Evolutionary conservation across 1,140 invertebrate genomes (phyloP).

Genomic region (Ridgeia piscesae): DNA sequence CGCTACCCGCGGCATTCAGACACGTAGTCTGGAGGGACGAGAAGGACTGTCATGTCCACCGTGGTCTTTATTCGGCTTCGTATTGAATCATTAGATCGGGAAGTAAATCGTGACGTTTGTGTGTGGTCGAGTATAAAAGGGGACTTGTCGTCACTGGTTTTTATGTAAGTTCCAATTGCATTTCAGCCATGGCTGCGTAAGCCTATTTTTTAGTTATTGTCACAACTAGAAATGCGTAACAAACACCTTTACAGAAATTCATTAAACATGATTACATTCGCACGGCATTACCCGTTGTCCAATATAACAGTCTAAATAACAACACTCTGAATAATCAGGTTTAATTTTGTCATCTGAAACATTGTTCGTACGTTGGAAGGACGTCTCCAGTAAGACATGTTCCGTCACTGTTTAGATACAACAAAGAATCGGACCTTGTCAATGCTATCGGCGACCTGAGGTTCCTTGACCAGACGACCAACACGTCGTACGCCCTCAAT

Average conservation of each 20-base stretch:
- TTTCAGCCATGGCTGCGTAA: neutral
- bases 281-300: neutral
- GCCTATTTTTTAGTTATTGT: too few relatives aligned
- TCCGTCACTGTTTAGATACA: neutral
- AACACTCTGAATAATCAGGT: neutral
- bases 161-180: too few relatives aligned
- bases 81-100: neutral
- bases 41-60: neutral
- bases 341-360: neutral
- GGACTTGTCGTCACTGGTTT: too few relatives aligned
- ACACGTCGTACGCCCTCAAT: conserved; percentile 19
- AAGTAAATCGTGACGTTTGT: too few relatives aligned
- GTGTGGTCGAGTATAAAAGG: too few relatives aligned
- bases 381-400: neutral
- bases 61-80: neutral
- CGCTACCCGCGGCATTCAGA: neutral
- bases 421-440: neutral
- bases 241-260: neutral
- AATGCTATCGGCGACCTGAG: conserved; percentile 8
- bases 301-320: neutral
- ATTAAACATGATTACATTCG: neutral
- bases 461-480: conserved; percentile 15
- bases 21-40: neutral
- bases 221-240: neutral
- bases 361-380: neutral